Evolutionary conservation across 2,797 vertebrate species (phyloP).

Genomic region (Esox lucius): DNA sequence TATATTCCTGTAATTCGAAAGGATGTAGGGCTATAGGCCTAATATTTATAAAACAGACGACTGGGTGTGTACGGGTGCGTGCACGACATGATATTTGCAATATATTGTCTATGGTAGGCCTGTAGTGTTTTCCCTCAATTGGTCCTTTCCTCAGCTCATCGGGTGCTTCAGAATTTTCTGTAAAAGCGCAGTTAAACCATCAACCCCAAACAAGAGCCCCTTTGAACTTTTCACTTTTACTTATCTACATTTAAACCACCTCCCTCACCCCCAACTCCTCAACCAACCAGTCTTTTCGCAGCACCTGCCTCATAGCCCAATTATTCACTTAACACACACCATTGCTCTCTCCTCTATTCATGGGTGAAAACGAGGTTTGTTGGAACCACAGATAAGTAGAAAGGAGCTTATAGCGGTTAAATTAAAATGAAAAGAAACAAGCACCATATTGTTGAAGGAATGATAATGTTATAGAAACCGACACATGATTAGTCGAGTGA

Average conservation of each 20-base stretch:
- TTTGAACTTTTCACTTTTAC: conserved; percentile 67
- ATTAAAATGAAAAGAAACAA: conserved; percentile 64
- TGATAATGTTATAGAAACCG: conserved; percentile 44
- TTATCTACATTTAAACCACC: conserved; percentile 38
- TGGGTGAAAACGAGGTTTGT: conserved; percentile 52
- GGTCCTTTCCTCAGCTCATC: conserved; percentile 7
- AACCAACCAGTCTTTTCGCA: conserved; percentile 48
- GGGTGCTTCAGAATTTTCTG: conserved; percentile 17
- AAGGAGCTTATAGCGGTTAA: conserved; percentile 58
- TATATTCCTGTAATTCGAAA: neutral
- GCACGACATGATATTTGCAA: neutral
- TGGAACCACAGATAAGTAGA: conserved; percentile 56
- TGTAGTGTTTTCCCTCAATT: conserved; percentile 17
- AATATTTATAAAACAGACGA: neutral
- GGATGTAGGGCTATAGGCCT: neutral
- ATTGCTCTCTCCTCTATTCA: conserved; percentile 62
- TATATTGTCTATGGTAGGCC: neutral
- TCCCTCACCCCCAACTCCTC: conserved; percentile 32
- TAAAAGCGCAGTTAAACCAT: conserved; percentile 59
- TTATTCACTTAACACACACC: conserved; percentile 75
- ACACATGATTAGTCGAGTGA: conserved; percentile 40
- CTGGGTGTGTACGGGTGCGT: neutral
- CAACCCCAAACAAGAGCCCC: conserved; percentile 54
- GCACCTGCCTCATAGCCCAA: conserved; percentile 71
- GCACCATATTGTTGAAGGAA: conserved; percentile 51